phyloP scores from a whole-genome alignment of 2,113 vertebrate genomes.

The Strix aluco region DNA sequence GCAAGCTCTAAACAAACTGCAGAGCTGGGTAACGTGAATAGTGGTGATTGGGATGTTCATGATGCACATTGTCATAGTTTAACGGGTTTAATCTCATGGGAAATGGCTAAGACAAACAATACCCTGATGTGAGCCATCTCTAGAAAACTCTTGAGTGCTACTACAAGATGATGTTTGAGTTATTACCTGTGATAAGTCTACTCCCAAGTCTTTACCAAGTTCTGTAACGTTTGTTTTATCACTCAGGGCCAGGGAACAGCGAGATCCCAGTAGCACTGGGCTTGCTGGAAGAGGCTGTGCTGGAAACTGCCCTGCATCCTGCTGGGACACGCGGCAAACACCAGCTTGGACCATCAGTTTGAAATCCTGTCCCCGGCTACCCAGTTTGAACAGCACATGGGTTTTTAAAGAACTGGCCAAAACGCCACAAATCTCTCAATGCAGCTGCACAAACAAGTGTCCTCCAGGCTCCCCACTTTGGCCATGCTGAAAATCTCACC shows the following conservation, averaged over 20 bases:
- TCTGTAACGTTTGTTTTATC: neutral
- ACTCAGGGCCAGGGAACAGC: neutral
- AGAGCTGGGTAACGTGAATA: neutral
- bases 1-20: neutral
- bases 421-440: neutral
- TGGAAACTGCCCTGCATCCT: neutral
- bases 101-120: neutral
- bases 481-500: neutral
- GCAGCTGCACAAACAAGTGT: neutral
- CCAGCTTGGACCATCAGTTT: neutral
- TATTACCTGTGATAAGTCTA: neutral
- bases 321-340: fast-evolving
- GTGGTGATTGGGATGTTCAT: neutral
- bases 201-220: neutral
- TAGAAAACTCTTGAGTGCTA: neutral
- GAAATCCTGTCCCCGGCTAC: neutral
- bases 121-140: neutral
- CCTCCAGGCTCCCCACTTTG: neutral
- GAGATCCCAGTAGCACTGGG: neutral
- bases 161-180: neutral
- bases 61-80: neutral
- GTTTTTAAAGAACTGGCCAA: neutral
- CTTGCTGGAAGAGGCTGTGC: neutral
- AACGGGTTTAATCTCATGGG: neutral
- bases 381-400: fast-evolving